Evolutionary conservation across 2,113 vertebrate species (phyloP), one percentile per base, ranked within the genome.

Genomic region (Brevimyrus niger): DNA sequence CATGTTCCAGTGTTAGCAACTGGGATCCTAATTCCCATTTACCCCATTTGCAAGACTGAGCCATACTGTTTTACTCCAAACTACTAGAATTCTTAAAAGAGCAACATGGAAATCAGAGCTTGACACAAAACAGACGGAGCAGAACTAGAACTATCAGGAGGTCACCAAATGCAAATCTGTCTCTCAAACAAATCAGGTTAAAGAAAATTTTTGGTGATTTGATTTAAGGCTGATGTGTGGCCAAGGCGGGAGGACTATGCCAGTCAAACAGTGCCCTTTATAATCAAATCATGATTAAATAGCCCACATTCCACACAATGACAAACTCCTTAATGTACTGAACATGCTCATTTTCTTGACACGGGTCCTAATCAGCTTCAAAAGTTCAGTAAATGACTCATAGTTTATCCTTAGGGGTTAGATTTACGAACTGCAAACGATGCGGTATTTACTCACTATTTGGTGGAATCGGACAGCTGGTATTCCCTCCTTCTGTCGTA

Each of bases 391-490:
- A 73, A 73, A 73, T 31, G n/a, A 61, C 55, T 65, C n/a, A 61
- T n/a, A 31, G 27, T 13, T 86, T 44, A 51, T 31, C 15, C n/a
- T 51, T 13, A 50, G 9, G n/a, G 48, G 31, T 69, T 27, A 13
- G 10, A 69, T 31, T 31, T 4, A 48, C 2, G 46, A 19, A 21
- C 84, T 2, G 3, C 17, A 87, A n/a, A 53, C 15, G n/a, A 9
- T 2, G 55, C 53, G 2, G 8, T 61, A 58, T 46, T 46, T 94
- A 96, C 97, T 97, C 94, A 99, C 98, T 99, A 98, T 96, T 98
- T 98, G 90, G 98, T 98, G 85, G 98, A 99, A 94, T 99, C 98
- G 3, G 97, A 98, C 86, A 99, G 95, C 10, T 99, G 98, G 94
- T 99, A 99, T 89, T 99, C 98, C 92, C 98, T 96, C 95, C 97